Conservation (phyloP, 2,888 invertebrate genomes). For the Lathronympha strigana region DNA sequence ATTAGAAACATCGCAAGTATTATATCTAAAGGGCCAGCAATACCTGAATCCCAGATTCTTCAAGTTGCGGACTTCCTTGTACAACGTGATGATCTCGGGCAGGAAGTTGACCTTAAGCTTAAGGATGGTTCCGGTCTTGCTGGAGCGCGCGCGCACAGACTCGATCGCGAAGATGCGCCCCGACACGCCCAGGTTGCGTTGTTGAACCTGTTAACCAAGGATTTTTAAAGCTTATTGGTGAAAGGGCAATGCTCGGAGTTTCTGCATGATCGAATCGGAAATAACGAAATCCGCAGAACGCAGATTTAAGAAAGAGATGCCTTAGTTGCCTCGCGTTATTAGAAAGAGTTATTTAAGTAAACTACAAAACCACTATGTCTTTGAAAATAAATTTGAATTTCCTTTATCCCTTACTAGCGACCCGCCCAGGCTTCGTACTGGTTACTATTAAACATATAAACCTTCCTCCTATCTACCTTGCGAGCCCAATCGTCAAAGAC, state of each 20-base stretch:
- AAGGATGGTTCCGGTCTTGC: slow-evolving; percentile 92
- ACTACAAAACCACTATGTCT: too few relatives aligned
- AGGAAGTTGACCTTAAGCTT: slow-evolving; percentile 97
- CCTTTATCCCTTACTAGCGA: too few relatives aligned
- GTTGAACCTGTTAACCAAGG: slow-evolving; percentile 86
- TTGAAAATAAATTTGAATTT: too few relatives aligned
- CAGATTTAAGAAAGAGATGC: too few relatives aligned
- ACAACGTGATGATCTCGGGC: slow-evolving; percentile 98
- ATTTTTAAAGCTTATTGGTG: not conserved
- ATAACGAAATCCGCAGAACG: too few relatives aligned
- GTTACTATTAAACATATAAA: not conserved
- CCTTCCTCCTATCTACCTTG: slow-evolving; percentile 77
- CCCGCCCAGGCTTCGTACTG: too few relatives aligned
- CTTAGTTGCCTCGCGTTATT: too few relatives aligned
- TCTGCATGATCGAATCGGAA: too few relatives aligned
- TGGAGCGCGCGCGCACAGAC: slow-evolving; percentile 89
- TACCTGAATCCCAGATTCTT: slow-evolving; percentile 95
- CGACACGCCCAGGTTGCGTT: slow-evolving; percentile 96
- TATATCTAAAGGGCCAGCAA: not conserved
- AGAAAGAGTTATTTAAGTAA: too few relatives aligned
- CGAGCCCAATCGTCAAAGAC: slow-evolving; percentile 99
- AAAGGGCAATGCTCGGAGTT: too few relatives aligned
- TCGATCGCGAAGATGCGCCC: slow-evolving; percentile 98
- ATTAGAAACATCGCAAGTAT: too few relatives aligned
- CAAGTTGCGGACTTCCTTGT: slow-evolving; percentile 98